phyloP scores from a whole-genome alignment of 2,797 vertebrate genomes.

The Psittacula echo region DNA sequence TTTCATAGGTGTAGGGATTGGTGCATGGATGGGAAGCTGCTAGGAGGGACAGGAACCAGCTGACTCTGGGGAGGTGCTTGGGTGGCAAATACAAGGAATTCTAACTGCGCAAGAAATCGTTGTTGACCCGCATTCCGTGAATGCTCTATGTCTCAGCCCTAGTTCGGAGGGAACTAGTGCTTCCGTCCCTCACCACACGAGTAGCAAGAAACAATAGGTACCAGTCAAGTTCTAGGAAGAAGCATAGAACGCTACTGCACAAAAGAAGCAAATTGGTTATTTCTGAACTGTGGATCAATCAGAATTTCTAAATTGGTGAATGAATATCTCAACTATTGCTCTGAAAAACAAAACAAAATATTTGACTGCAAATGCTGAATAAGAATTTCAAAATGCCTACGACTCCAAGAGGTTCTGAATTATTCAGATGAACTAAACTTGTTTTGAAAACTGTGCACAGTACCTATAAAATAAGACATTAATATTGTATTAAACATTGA shows the following conservation, averaged over 20 bases:
- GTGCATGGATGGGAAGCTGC: no score
- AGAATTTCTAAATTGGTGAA: neutral
- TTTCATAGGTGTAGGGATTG: neutral
- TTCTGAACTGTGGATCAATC: neutral
- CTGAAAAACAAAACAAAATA: neutral
- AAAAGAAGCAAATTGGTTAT: neutral
- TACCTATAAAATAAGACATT: neutral
- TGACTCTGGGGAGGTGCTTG: no score
- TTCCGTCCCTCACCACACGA: no score
- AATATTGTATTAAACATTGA: neutral
- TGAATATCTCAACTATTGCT: neutral
- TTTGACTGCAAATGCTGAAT: neutral
- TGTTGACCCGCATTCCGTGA: no score
- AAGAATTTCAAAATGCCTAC: neutral
- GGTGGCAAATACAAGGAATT: no score
- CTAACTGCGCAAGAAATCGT: no score
- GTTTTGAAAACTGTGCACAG: neutral
- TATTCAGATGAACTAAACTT: neutral
- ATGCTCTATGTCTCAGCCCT: no score
- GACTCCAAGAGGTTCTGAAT: neutral
- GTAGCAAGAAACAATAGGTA: neutral
- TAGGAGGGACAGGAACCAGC: no score
- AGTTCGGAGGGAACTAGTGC: no score
- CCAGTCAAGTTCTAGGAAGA: neutral
- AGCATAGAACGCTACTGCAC: neutral